Evolutionary conservation across 2,888 invertebrate genomes (phyloP).

Genomic region (Amiota mariae): DNA sequence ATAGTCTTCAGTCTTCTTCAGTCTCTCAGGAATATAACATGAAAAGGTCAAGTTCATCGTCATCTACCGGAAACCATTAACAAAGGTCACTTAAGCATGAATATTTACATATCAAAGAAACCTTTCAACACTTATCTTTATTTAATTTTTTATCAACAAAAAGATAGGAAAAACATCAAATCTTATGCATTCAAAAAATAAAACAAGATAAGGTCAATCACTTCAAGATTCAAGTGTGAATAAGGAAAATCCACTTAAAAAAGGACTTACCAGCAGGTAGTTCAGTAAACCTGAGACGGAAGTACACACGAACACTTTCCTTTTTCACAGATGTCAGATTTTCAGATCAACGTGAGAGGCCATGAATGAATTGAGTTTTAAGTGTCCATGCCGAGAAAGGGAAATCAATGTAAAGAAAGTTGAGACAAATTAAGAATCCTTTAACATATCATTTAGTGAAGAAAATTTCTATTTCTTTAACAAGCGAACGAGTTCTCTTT

Average conservation of each 20-base stretch:
- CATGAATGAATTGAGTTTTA: conserved; percentile 39
- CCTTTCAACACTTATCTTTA: neutral
- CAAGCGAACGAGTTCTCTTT: neutral
- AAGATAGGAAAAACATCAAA: neutral
- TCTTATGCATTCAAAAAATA: neutral
- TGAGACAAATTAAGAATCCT: conserved; percentile 40
- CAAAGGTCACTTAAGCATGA: neutral
- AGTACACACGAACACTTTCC: conserved; percentile 48
- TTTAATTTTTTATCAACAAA: neutral
- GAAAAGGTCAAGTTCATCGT: too few relatives aligned
- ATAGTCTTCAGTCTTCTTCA: too few relatives aligned
- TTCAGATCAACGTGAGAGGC: neutral
- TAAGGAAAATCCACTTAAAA: conserved; percentile 1
- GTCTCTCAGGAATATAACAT: too few relatives aligned
- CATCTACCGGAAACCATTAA: neutral
- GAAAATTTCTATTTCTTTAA: conserved; percentile 45
- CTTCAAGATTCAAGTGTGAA: conserved; percentile 6
- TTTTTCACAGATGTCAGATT: neutral
- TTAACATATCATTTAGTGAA: conserved; percentile 37
- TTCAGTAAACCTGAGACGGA: conserved; percentile 48
- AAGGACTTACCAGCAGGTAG: neutral
- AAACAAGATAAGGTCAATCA: conserved; percentile 4
- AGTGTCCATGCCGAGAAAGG: conserved; percentile 35
- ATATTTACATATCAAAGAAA: conserved; percentile 9
- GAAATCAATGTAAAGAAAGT: neutral